Conservation (phyloP, 2,797 vertebrate species). For the Chloroceryle amazona region DNA sequence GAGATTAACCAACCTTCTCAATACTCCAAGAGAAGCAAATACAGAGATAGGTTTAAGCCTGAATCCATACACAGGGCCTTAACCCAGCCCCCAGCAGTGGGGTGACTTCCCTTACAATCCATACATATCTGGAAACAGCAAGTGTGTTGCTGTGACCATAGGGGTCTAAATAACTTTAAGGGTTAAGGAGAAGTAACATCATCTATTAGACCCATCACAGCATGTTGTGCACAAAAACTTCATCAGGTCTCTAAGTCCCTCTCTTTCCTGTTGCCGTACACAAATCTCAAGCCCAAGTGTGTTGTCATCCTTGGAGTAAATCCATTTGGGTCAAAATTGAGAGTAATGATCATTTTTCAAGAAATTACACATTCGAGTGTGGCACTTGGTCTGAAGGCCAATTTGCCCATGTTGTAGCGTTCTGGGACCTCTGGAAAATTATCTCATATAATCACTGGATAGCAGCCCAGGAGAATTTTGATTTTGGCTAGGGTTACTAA, state of each 20-base stretch:
- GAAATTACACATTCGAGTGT: neutral
- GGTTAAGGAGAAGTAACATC: neutral
- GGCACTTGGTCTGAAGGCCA: constrained; percentile 22
- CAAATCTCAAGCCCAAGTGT: neutral
- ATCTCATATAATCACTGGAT: neutral
- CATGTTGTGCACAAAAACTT: neutral
- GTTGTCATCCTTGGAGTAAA: constrained; percentile 14
- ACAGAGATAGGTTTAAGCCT: neutral
- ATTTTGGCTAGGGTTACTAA: constrained; percentile 32
- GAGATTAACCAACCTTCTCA: neutral
- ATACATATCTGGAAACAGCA: neutral
- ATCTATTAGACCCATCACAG: neutral
- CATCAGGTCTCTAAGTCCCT: neutral
- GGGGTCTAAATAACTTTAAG: neutral
- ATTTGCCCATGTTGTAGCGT: neutral
- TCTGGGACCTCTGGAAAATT: neutral
- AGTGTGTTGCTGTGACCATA: neutral
- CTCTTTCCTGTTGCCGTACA: neutral
- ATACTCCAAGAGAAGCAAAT: neutral
- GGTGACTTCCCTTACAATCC: neutral
- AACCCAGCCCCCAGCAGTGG: neutral
- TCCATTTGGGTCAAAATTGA: constrained; percentile 30
- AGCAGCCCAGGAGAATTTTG: constrained; percentile 7
- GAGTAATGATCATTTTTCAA: constrained; percentile 40
- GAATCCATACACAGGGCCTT: neutral